These are phyloP conservation scores for Patella vulgata DNA, from an alignment of 1,140 invertebrate genomes.

Conservation along the genomic window DNA sequence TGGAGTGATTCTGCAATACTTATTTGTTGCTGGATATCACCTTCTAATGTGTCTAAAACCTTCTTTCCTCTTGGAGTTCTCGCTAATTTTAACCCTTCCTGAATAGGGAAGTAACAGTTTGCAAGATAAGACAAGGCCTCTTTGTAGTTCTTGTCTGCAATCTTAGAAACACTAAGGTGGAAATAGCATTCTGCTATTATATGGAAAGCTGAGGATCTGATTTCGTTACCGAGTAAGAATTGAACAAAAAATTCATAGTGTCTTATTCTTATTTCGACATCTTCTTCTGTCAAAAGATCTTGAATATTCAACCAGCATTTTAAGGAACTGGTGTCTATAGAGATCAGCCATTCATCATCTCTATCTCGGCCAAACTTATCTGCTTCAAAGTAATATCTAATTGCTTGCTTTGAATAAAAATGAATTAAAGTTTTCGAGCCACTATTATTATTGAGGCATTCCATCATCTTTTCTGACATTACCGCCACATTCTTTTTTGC, in stretches of 20 bases:
- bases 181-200: constrained; percentile 6
- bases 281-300: neutral
- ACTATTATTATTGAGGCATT: constrained; percentile 4
- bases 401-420: constrained; percentile 34
- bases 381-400: constrained; percentile 33
- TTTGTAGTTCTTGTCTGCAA: constrained; percentile 17
- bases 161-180: neutral
- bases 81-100: constrained; percentile 27
- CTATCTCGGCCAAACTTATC: neutral
- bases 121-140: constrained; percentile 22
- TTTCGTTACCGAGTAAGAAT: constrained; percentile 1
- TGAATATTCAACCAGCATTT: constrained; percentile 7
- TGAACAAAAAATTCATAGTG: neutral
- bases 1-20: constrained; percentile 44
- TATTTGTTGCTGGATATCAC: constrained; percentile 33
- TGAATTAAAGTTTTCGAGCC: neutral
- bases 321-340: neutral
- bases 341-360: neutral
- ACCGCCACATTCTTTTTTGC: constrained; percentile 44
- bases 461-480: constrained; percentile 31
- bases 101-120: constrained; percentile 37
- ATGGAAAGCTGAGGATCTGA: constrained; percentile 6
- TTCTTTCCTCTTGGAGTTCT: constrained; percentile 3
- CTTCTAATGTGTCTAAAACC: constrained; percentile 32
- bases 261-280: neutral